Percentiles rank a stretch among this genome's conserved stretches.
Conservation (phyloP, 1,140 invertebrate genomes). For the Neodiprion fabricii region DNA sequence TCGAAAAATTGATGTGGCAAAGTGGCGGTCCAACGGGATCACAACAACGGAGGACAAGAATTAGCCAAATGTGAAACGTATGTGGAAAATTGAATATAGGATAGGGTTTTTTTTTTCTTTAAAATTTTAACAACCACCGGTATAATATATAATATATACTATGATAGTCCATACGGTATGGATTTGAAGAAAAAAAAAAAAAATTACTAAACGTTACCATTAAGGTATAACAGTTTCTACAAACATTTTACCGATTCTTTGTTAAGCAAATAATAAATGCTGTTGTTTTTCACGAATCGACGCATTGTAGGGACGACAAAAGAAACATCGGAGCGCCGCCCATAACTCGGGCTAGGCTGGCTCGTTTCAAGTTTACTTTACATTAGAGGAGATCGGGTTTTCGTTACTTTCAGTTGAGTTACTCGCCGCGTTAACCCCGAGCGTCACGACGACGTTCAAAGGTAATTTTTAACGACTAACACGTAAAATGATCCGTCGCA, state of each 20-base stretch:
- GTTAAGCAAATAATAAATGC: conserved; percentile 7
- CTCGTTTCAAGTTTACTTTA: neutral
- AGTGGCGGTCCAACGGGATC: neutral
- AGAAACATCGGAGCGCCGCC: neutral
- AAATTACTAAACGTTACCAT: no score
- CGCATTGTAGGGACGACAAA: neutral
- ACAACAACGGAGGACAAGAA: neutral
- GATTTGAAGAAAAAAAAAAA: neutral
- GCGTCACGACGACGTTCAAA: conserved; percentile 53
- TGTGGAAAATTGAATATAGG: neutral
- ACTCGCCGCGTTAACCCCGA: conserved; percentile 32
- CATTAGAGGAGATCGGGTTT: conserved; percentile 48
- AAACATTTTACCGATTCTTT: conserved; percentile 2
- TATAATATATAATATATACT: no score
- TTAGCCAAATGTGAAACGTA: neutral
- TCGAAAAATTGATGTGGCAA: neutral
- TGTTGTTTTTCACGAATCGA: conserved; percentile 1
- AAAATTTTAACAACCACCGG: no score
- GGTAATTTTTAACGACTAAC: conserved; percentile 61
- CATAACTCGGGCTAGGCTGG: no score
- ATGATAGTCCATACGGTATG: neutral
- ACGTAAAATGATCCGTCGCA: neutral
- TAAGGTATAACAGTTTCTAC: neutral
- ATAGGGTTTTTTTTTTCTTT: no score
- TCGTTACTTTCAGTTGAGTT: conserved; percentile 48